A percentile compares a stretch with the other conserved stretches of the same genome.
Evolutionary conservation across 2,797 vertebrate species (phyloP).

Genomic region (Percopsis omiscomaycus): DNA sequence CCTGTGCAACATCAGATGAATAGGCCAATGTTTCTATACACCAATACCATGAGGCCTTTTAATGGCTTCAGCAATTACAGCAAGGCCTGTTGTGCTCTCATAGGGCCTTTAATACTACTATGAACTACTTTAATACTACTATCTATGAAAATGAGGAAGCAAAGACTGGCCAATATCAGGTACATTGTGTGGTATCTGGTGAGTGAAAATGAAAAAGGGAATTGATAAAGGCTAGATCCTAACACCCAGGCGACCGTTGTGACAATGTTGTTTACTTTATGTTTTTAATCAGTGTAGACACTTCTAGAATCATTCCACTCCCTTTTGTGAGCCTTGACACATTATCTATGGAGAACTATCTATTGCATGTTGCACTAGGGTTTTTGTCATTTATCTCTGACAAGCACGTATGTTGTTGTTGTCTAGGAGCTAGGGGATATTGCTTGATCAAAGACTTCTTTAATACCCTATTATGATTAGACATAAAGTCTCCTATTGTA

Average conservation of each 20-base stretch:
- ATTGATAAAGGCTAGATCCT: conserved; percentile 30
- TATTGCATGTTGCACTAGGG: conserved; percentile 39
- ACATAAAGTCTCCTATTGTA: too few species aligned
- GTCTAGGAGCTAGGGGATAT: conserved; percentile 20
- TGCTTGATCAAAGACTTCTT: conserved; percentile 4
- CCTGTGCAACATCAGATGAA: conserved; percentile 6
- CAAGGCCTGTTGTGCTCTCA: not conserved
- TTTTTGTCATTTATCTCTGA: conserved; percentile 12
- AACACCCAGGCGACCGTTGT: conserved; percentile 10
- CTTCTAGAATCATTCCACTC: conserved; percentile 10
- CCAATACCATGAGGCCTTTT: not conserved
- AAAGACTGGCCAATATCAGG: conserved; percentile 25
- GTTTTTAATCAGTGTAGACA: conserved; percentile 6
- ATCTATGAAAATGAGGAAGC: conserved; percentile 44
- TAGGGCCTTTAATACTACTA: too few species aligned
- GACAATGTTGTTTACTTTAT: conserved; percentile 1
- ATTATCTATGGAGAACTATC: conserved; percentile 47
- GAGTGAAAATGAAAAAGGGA: conserved; percentile 27
- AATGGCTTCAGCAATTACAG: not conserved
- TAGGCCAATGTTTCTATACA: not conserved
- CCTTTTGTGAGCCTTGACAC: conserved; percentile 43
- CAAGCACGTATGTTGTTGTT: conserved; percentile 1
- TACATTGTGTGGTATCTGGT: conserved; percentile 15
- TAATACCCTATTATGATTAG: too few species aligned
- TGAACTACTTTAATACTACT: too few species aligned